Percentiles rank a stretch among this genome's conserved stretches.
phyloP scores from a whole-genome alignment of 2,113 vertebrate genomes.

The Beaufortia kweichowensis region DNA sequence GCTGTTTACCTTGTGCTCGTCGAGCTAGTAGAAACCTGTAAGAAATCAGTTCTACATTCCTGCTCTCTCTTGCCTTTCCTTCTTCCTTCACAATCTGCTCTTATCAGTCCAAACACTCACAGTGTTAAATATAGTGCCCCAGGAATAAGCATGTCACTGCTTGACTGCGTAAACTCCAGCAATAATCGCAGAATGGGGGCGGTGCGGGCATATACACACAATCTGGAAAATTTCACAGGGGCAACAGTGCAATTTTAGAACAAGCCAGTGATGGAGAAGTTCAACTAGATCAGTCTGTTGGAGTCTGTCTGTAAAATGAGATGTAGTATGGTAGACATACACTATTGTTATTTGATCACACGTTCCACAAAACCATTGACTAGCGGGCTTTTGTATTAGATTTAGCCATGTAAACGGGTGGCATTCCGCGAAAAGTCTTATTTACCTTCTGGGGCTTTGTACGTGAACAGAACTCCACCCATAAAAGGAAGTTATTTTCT shows the following conservation, averaged over 20 bases:
- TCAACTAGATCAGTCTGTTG: background rate
- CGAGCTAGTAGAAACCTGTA: slow-evolving; percentile 66
- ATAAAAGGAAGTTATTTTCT: slow-evolving; percentile 41
- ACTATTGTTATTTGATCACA: slow-evolving; percentile 15
- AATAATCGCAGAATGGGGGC: slow-evolving; percentile 46
- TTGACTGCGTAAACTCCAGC: slow-evolving; percentile 61
- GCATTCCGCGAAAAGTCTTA: background rate
- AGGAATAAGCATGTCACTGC: slow-evolving; percentile 67
- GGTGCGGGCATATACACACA: slow-evolving; percentile 2
- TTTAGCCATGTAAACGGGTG: slow-evolving; percentile 48
- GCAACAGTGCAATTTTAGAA: background rate
- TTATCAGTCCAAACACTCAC: slow-evolving; percentile 67
- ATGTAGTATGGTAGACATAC: background rate
- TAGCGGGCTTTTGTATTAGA: slow-evolving; percentile 15
- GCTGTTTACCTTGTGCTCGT: slow-evolving; percentile 14
- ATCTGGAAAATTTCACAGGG: slow-evolving; percentile 43
- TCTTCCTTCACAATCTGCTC: slow-evolving; percentile 61
- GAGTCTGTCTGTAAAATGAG: background rate
- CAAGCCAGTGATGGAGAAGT: slow-evolving; percentile 15
- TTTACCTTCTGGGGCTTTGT: slow-evolving; percentile 8
- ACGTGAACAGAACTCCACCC: slow-evolving; percentile 29
- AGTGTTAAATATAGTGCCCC: slow-evolving; percentile 73
- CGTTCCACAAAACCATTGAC: background rate
- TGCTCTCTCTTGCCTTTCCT: slow-evolving; percentile 53
- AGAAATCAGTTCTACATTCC: slow-evolving; percentile 69